Evolutionary conservation across 2,888 invertebrate genomes (phyloP).

Genomic region (Andrena bicolor): DNA sequence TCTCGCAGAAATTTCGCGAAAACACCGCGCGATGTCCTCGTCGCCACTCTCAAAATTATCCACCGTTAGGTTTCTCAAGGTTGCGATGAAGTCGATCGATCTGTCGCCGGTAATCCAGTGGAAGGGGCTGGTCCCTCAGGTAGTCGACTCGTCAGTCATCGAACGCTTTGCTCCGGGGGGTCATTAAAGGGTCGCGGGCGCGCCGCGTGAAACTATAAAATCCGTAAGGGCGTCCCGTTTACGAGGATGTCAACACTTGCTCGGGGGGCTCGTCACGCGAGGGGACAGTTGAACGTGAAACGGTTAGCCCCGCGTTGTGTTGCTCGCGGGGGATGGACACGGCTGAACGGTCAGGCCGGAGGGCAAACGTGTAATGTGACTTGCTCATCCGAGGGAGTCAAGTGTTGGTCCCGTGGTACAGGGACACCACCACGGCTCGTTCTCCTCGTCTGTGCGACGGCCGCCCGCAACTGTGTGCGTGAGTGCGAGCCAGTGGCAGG

Average conservation of each 20-base stretch:
- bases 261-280: slow-evolving; percentile 13
- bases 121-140: neutral
- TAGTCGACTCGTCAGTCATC: neutral
- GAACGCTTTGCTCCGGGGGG: neutral
- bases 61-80: neutral
- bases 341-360: slow-evolving; percentile 82
- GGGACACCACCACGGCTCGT: slow-evolving; percentile 56
- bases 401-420: slow-evolving; percentile 78
- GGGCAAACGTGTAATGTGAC: slow-evolving; percentile 83
- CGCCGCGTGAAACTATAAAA: neutral
- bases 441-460: slow-evolving; percentile 36
- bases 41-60: neutral
- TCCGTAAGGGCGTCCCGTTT: neutral
- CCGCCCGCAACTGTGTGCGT: slow-evolving; percentile 9
- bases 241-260: slow-evolving; percentile 27
- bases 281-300: slow-evolving; percentile 33
- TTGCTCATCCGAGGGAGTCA: slow-evolving; percentile 81
- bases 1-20: slow-evolving; percentile 1
- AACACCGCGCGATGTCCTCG: neutral
- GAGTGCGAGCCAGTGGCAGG: slow-evolving; percentile 42
- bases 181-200: slow-evolving; percentile 1
- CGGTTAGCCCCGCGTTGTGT: neutral
- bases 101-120: neutral
- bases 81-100: neutral
- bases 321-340: slow-evolving; percentile 62